These are phyloP conservation scores for Phoebastria nigripes DNA, from an alignment of 2,797 vertebrate species.

Conservation along the genomic window DNA sequence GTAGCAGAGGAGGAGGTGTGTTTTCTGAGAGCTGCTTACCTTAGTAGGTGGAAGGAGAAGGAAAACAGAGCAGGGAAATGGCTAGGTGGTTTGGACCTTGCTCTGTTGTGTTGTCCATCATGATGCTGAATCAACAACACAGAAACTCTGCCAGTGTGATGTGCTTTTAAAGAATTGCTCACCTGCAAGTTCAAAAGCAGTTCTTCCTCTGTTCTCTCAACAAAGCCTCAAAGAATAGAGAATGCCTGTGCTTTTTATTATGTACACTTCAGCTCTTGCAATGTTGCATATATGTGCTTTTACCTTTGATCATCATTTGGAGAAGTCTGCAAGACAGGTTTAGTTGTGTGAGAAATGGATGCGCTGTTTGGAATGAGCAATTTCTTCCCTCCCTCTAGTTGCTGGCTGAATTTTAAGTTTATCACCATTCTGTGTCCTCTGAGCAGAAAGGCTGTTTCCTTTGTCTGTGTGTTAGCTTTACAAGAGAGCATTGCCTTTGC, in stretches of 20 bases:
- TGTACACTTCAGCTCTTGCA: not conserved
- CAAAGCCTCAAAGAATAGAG: conserved; percentile 18
- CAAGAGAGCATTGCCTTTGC: not conserved
- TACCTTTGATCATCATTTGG: conserved; percentile 34
- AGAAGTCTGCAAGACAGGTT: conserved; percentile 28
- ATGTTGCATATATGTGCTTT: not conserved
- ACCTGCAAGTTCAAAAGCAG: conserved; percentile 6
- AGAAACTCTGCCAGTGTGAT: not conserved
- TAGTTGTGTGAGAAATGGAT: conserved; percentile 11
- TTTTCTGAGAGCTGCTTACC: not conserved
- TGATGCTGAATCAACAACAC: not conserved
- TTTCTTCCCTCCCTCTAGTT: conserved; percentile 3
- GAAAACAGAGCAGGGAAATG: not conserved
- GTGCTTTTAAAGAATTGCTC: not conserved
- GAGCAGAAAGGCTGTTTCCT: not conserved
- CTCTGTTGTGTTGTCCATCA: not conserved
- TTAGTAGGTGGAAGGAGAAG: not conserved
- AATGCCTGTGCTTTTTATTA: not conserved
- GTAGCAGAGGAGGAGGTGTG: not conserved
- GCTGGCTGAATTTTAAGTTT: conserved; percentile 20
- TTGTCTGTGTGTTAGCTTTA: not conserved
- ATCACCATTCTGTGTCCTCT: not conserved
- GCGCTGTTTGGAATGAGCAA: not conserved
- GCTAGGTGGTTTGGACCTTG: not conserved
- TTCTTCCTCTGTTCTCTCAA: not conserved